Evolutionary conservation across 2,113 vertebrate species (phyloP), one percentile per base, ranked within the genome.

Genomic region (Vulpes ferrilata): DNA sequence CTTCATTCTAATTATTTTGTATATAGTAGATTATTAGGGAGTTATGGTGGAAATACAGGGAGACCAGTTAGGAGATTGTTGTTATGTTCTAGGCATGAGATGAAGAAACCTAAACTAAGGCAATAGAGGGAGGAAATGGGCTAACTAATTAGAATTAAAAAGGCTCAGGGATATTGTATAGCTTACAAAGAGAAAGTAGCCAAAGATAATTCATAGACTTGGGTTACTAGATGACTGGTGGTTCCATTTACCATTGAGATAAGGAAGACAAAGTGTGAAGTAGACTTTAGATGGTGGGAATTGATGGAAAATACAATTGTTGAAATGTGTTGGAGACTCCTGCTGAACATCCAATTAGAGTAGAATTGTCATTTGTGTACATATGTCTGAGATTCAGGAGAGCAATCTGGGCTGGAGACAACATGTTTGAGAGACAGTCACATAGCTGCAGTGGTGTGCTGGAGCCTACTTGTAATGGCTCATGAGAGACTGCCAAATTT

Each of bases 1-100:
- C 73, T 94, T 94, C 76, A 88, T 53, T 69, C 57, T 88, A 94
- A 71, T 67, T 84, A 94, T 67, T 48, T 59, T 87, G 35, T 88
- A 30, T 87, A 51, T 20, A 51, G 60, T 69, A 48, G 74, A 69
- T 79, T 25, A 65, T 27, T 79, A 87, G 51, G 53, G 83, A 48
- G 15, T 88, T 67, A 60, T n/a, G 35, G 55, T 88, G 11, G 30
- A 71, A 88, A 71, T 94, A 81, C 57, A 60, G 62, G 35, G 51
- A 87, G 60, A 87, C 3, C 27, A 69, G 30, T 88, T 80, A 80
- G 32, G 55, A 62, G 17, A 69, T 51, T 81, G 13, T 51, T 80
- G 64, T 81, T 35, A 80, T 80, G 35, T 59, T 93, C 62, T 87
- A 59, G 35, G 73, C 16, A 62, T 88, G 53, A 88, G 53, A 71